Percentiles rank a stretch among this genome's conserved stretches.
Evolutionary conservation across 2,888 invertebrate species (phyloP).

Genomic region (Crepidodera aurea): DNA sequence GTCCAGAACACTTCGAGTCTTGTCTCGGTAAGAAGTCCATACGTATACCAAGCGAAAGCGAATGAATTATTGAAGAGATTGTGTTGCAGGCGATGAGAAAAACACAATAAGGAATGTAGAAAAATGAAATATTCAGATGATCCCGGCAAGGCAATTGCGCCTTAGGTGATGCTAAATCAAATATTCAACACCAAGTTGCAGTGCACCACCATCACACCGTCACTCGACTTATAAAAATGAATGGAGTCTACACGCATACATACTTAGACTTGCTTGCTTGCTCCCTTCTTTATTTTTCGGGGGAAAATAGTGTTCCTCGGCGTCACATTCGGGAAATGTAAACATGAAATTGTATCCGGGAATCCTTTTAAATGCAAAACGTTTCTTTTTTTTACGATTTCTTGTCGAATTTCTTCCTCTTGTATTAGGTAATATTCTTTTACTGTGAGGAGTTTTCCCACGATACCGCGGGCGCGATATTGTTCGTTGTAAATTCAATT

Average conservation of each 20-base stretch:
- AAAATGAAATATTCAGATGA: constrained; percentile 50
- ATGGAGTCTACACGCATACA: constrained; percentile 33
- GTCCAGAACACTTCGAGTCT: constrained; percentile 19
- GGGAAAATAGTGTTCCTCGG: constrained; percentile 23
- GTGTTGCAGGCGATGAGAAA: constrained; percentile 55
- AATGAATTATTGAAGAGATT: constrained; percentile 54
- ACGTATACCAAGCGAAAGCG: constrained; percentile 35
- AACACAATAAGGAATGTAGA: constrained; percentile 47
- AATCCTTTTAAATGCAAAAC: constrained; percentile 32
- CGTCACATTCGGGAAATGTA: constrained; percentile 28
- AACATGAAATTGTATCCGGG: constrained; percentile 31
- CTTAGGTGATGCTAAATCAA: constrained; percentile 46
- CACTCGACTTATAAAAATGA: constrained; percentile 36
- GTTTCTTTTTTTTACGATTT: constrained; percentile 30
- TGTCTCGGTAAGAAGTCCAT: constrained; percentile 35
- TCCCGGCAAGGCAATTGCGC: constrained; percentile 48
- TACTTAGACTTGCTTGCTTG: constrained; percentile 6
- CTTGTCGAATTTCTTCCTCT: constrained; percentile 24
- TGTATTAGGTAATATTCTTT: constrained; percentile 31
- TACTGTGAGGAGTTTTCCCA: constrained; percentile 20
- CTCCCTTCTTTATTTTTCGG: constrained; percentile 10
- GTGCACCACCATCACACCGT: constrained; percentile 24
- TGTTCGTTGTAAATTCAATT: constrained; percentile 6
- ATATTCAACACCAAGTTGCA: constrained; percentile 44
- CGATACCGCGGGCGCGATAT: constrained; percentile 2